Evolutionary conservation across 2,113 vertebrate genomes (phyloP), one percentile per base, ranked within the genome.

Genomic region (Pachyramphus minor): DNA sequence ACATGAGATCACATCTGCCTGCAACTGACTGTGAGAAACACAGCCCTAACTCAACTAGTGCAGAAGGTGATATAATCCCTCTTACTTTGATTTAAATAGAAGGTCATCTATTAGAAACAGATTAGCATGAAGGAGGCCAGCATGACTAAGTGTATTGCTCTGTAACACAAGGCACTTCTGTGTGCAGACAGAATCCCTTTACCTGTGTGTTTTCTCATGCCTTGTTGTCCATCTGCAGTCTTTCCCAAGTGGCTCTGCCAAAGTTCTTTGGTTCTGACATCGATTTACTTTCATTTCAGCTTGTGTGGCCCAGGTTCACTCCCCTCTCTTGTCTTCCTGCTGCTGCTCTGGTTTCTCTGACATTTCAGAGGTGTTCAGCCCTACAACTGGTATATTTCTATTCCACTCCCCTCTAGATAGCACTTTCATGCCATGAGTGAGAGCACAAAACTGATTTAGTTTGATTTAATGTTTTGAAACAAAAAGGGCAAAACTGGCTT

Each of bases 401-500:
- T 72, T 87, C 50, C 14, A 25, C 16, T 84, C 69, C 21, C 24
- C 7, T 82, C 37, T 75, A 75, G 24, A 56, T 3, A 90, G 5
- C 5, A 39, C 60, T 66, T 76, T 76, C 35, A 80, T 58, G 12
- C 9, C 49, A 71, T 50, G 21, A 68, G 4, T 45, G 62, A 84
- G 33, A 69, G 24, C 41, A 79, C 28, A 45, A 76, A 87, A 44
- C 16, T 42, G 24, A 75, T 75, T 60, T 66, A 8, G 9, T 62
- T 82, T 79, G 49, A 42, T 87, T 37, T 66, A 82, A 44, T 62
- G 24, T 45, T 87, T 91, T 84, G 22, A 49, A 90, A 83, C 25
- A 72, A 79, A 78, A 79, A 42, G 9, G 24, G 35, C 39, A 79
- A 64, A 86, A 77, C 31, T 59, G 25, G 5, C 9, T 86, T 67